Conservation (phyloP, 2,888 invertebrate genomes). For the Willowsia nigromaculata region DNA sequence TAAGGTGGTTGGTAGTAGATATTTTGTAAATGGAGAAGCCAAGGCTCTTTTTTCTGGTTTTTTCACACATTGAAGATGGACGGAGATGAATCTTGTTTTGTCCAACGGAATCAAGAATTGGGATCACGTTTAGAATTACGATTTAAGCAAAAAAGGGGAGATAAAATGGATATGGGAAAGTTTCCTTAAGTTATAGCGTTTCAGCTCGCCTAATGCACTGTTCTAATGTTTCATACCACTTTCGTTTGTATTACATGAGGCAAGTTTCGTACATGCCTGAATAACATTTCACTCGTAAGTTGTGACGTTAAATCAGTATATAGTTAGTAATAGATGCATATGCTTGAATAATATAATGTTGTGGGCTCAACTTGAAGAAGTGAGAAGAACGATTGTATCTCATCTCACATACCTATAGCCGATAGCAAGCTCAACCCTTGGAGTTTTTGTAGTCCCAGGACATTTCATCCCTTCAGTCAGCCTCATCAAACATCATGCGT, state of each 20-base stretch:
- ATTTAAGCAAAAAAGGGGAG: slow-evolving; percentile 74
- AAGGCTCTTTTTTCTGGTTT: background rate
- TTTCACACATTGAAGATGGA: slow-evolving; percentile 16
- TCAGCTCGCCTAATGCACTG: background rate
- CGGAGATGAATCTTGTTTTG: background rate
- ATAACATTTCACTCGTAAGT: too few species aligned
- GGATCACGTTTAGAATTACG: slow-evolving; percentile 73
- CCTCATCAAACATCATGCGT: background rate
- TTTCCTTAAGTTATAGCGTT: background rate
- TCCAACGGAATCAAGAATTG: slow-evolving; percentile 66
- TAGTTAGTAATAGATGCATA: too few species aligned
- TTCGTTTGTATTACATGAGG: background rate
- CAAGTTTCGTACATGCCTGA: too few species aligned
- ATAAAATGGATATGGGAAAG: slow-evolving; percentile 66
- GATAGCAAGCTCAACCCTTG: slow-evolving; percentile 39
- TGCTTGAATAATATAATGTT: too few species aligned
- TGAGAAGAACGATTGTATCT: too few species aligned
- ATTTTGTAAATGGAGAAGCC: too few species aligned
- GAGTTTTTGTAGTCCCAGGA: slow-evolving; percentile 23
- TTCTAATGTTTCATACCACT: slow-evolving; percentile 19
- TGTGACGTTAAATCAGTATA: background rate
- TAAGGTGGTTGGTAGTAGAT: background rate
- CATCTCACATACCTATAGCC: too few species aligned
- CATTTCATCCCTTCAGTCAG: slow-evolving; percentile 52
- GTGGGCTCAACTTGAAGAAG: too few species aligned